phyloP scores from a whole-genome alignment of 1,140 invertebrate genomes.

The Zaprionus gabonicus region DNA sequence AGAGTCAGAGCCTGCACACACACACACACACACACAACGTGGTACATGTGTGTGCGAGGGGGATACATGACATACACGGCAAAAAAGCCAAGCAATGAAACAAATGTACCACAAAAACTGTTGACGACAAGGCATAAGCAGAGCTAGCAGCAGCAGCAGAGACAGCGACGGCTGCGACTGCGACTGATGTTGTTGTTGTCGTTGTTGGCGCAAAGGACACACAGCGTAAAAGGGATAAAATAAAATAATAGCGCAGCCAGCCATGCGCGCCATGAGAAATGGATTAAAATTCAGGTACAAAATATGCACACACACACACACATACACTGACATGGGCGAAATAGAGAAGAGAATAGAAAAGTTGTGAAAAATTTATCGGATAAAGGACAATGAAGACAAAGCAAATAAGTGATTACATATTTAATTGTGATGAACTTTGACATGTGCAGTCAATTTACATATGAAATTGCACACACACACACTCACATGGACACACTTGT shows the following conservation, averaged over 20 bases:
- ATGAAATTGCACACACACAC: not conserved
- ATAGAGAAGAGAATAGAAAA: conserved; percentile 15
- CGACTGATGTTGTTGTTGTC: conserved; percentile 27
- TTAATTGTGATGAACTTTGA: conserved; percentile 76
- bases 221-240: conserved; percentile 71
- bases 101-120: conserved; percentile 82
- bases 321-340: not conserved
- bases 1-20: conserved; percentile 60
- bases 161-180: conserved; percentile 31
- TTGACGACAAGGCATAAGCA: conserved; percentile 70
- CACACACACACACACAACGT: not conserved
- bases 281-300: conserved; percentile 79
- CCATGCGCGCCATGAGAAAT: conserved; percentile 57
- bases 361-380: conserved; percentile 3
- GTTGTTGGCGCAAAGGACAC: conserved; percentile 56
- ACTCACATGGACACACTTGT: conserved; percentile 1
- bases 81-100: conserved; percentile 80
- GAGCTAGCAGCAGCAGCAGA: conserved; percentile 16
- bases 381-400: conserved; percentile 14
- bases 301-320: conserved; percentile 30
- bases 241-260: conserved; percentile 67
- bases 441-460: conserved; percentile 43
- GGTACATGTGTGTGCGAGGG: not conserved
- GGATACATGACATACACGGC: conserved; percentile 63
- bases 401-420: conserved; percentile 50